Base-by-base conservation (phyloP, 2,888 invertebrate genomes). In the Fragum whitleyi region DNA sequence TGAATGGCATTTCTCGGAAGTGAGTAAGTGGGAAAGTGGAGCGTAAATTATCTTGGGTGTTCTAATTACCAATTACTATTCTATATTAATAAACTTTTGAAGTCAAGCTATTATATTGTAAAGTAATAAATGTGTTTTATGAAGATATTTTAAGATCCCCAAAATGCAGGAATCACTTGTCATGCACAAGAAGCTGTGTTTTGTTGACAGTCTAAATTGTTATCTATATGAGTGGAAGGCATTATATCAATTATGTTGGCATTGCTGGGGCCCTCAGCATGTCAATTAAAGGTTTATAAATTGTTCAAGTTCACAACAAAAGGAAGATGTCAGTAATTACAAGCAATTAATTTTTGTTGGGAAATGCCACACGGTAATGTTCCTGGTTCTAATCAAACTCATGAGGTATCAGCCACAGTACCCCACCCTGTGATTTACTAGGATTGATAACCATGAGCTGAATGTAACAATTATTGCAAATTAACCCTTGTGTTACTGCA, bases 281-380 rank as follows among this genome's bases (percentile, higher is more conserved):
- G 65, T 65, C 65, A 65, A 65, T 65, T 65, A 65, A 65, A 65
- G 36, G 42, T 65, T 65, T 42, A 65, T 65, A 65, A 65, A 65
- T 65, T 65, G 65, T 65, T 65, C 39, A 65, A 39, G 42, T 42
- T 42, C 65, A 42, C 42, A 39, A 65, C 65, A 65, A 65, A 65
- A 42, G 65, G 65, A 65, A 65, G 65, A 65, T 65, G 65, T 65
- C 65, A 42, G 65, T 65, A 65, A 65, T 65, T 65, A 65, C 19
- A 39, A 65, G 65, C 65, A 65, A 65, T 65, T 65, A 65, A 65
- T 65, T 39, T 65, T 65, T 65, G 65, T 42, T 42, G n/a, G 65
- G 32, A 39, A 42, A 65, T 65, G 65, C 42, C 42, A 65, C 39
- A 65, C 42, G n/a, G 65, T 65, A 21, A 26, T 39, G 65, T 65